A percentile compares a stretch with the other conserved stretches of the same genome.
phyloP scores from a whole-genome alignment of 2,113 vertebrate species.

The Corydoras maculifer region DNA sequence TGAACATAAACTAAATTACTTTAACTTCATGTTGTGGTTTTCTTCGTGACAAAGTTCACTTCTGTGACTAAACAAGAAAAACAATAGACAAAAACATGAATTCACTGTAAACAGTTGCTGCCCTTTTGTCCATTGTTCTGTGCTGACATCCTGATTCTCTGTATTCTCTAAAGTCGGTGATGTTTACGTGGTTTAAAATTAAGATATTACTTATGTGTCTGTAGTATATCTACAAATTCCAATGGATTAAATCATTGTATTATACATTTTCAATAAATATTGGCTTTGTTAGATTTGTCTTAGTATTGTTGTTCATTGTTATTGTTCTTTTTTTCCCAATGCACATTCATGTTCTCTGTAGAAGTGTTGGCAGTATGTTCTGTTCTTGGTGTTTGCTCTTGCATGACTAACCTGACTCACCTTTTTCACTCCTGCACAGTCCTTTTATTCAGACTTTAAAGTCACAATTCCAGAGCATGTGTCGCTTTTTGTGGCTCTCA shows the following conservation, averaged over 20 bases:
- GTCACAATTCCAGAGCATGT: slow-evolving; percentile 11
- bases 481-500: slow-evolving; percentile 7
- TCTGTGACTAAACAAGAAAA: slow-evolving; percentile 62
- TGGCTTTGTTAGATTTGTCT: slow-evolving; percentile 79
- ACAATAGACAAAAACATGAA: slow-evolving; percentile 44
- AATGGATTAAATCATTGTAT: slow-evolving; percentile 78
- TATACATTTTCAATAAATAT: slow-evolving; percentile 96
- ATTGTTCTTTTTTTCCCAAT: no score
- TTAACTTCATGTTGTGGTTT: slow-evolving; percentile 72
- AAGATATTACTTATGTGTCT: slow-evolving; percentile 66
- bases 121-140: slow-evolving; percentile 61
- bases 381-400: slow-evolving; percentile 36
- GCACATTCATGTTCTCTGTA: no score
- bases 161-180: slow-evolving; percentile 58
- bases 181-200: slow-evolving; percentile 36
- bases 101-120: slow-evolving; percentile 66
- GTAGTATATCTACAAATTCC: slow-evolving; percentile 66
- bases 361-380: background rate
- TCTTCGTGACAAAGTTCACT: slow-evolving; percentile 77
- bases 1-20: slow-evolving; percentile 52
- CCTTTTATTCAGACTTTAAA: slow-evolving; percentile 10
- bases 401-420: slow-evolving; percentile 56
- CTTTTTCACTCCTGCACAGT: slow-evolving; percentile 20
- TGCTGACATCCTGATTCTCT: slow-evolving; percentile 78
- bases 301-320: slow-evolving; percentile 22